Conservation (phyloP, 2,113 vertebrate genomes). For the Deroptyus accipitrinus region DNA sequence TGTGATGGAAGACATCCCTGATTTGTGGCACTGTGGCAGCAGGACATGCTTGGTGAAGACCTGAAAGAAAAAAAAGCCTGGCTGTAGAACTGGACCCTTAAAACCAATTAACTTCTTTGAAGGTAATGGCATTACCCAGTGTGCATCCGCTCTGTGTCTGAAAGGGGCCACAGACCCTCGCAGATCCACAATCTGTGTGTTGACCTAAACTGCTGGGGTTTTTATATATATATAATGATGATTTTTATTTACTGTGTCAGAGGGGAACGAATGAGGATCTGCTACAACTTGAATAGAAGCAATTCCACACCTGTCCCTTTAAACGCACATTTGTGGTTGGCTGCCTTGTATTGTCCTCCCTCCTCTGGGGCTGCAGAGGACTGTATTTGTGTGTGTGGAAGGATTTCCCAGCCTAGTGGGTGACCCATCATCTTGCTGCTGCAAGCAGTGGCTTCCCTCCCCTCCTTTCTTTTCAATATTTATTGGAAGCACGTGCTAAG, state of each 20-base stretch:
- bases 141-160: not conserved
- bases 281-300: slow-evolving; percentile 1
- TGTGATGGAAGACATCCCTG: not conserved
- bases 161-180: not conserved
- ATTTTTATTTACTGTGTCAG: slow-evolving; percentile 57
- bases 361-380: not conserved
- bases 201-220: not conserved
- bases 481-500: slow-evolving; percentile 70
- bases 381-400: not conserved
- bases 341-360: slow-evolving; percentile 26
- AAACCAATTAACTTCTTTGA: not conserved
- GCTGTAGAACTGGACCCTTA: not conserved
- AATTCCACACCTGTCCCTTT: slow-evolving; percentile 58
- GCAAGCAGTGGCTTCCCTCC: not conserved
- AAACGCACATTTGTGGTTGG: slow-evolving; percentile 13
- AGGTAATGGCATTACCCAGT: not conserved
- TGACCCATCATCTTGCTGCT: not conserved
- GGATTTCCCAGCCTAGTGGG: not conserved
- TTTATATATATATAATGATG: not conserved
- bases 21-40: not conserved
- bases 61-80: not conserved
- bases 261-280: slow-evolving; percentile 44
- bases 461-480: slow-evolving; percentile 22
- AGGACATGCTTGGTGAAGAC: not conserved
- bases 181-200: not conserved